These are phyloP conservation scores for Thamnophis elegans DNA, from an alignment of 2,797 vertebrate species.

Conservation along the genomic window DNA sequence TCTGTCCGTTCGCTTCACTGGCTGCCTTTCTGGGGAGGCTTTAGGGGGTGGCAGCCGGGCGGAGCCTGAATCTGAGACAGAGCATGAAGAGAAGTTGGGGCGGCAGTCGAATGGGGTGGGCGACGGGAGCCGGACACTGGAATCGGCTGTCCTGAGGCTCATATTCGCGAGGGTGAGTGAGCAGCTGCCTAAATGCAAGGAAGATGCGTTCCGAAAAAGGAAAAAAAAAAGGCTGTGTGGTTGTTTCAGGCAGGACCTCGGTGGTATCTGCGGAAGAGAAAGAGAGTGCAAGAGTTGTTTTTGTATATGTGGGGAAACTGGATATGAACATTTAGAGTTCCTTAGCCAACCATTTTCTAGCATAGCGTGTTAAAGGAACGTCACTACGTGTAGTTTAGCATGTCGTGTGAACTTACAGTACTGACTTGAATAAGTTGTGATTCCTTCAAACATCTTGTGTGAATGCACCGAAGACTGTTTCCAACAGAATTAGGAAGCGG, in stretches of 20 bases:
- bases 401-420: not conserved
- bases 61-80: not conserved
- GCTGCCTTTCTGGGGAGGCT: not conserved
- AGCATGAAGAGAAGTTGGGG: not conserved
- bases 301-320: not conserved
- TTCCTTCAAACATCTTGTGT: not conserved
- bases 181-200: not conserved
- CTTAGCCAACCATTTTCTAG: not conserved
- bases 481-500: not conserved
- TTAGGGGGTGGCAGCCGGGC: not conserved
- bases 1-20: not conserved
- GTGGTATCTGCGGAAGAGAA: not conserved
- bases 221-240: too few species aligned
- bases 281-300: not conserved
- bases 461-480: not conserved
- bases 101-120: not conserved
- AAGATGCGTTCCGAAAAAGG: not conserved
- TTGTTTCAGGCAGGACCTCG: not conserved
- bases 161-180: not conserved
- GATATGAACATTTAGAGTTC: not conserved
- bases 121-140: not conserved
- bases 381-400: not conserved
- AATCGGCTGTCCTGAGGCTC: not conserved
- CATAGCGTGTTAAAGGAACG: not conserved
- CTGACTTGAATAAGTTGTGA: not conserved